Evolutionary conservation across 2,797 vertebrate species (phyloP).

Genomic region (Benthosema pterotum): DNA sequence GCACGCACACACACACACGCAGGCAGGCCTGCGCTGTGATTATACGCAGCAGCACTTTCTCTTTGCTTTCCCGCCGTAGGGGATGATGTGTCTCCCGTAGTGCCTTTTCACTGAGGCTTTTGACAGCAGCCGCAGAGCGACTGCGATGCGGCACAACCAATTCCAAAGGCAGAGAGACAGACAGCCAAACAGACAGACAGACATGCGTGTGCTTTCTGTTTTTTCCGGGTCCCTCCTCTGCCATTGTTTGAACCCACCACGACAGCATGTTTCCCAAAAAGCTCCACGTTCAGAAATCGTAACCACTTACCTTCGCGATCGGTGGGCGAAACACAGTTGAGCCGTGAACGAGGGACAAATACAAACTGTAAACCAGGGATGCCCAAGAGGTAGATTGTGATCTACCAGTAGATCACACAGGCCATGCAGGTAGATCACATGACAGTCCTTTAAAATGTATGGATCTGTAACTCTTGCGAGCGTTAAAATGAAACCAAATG

Average conservation of each 20-base stretch:
- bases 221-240: too few species aligned
- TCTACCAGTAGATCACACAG: too few species aligned
- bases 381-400: too few species aligned
- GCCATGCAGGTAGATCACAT: too few species aligned
- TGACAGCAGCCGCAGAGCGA: slow-evolving; percentile 54
- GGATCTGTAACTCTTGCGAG: too few species aligned
- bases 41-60: slow-evolving; percentile 51
- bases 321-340: slow-evolving; percentile 31
- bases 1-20: too few species aligned
- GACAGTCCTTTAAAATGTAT: too few species aligned
- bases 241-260: too few species aligned
- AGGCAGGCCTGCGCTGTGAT: slow-evolving; percentile 61
- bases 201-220: not conserved
- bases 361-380: not conserved
- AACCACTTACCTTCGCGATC: slow-evolving; percentile 13
- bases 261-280: too few species aligned
- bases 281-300: not conserved
- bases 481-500: too few species aligned
- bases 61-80: slow-evolving; percentile 44
- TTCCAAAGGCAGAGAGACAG: slow-evolving; percentile 22
- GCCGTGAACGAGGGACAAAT: slow-evolving; percentile 29
- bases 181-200: slow-evolving; percentile 18
- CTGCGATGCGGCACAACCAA: slow-evolving; percentile 35
- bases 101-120: slow-evolving; percentile 57
- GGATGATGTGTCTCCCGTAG: slow-evolving; percentile 57